Percentiles rank a stretch among this genome's conserved stretches.
phyloP scores from a whole-genome alignment of 2,888 invertebrate genomes.

The Chironomus riparius region DNA sequence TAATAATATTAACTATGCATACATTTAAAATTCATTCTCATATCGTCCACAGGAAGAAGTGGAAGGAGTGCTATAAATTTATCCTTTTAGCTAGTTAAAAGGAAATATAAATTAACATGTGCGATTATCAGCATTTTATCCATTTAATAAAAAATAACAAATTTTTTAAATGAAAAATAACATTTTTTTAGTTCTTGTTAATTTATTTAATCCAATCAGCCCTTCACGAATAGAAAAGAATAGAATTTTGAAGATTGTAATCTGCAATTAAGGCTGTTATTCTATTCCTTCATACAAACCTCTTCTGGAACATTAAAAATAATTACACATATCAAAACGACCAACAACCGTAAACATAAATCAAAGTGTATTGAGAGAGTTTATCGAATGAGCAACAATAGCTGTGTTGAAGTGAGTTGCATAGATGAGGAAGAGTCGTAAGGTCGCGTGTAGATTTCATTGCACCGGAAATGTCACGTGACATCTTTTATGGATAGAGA shows the following conservation, averaged over 20 bases:
- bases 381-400: constrained; percentile 17
- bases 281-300: background rate
- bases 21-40: too few relatives aligned
- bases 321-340: constrained; percentile 6
- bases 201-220: background rate
- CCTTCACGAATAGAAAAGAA: background rate
- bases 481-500: background rate
- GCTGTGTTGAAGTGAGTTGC: background rate
- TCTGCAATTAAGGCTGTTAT: background rate
- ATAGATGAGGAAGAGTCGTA: background rate
- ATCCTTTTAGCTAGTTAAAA: background rate
- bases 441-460: constrained; percentile 21
- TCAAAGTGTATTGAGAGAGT: background rate
- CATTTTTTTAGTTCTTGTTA: background rate
- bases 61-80: background rate
- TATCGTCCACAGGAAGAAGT: background rate
- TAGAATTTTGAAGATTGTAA: background rate
- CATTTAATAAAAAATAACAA: background rate
- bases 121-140: background rate
- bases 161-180: background rate
- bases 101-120: background rate
- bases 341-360: constrained; percentile 19
- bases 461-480: constrained; percentile 15
- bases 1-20: too few relatives aligned
- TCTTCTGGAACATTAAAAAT: background rate